phyloP scores from a whole-genome alignment of 2,113 vertebrate genomes.

The Galbula dea region DNA sequence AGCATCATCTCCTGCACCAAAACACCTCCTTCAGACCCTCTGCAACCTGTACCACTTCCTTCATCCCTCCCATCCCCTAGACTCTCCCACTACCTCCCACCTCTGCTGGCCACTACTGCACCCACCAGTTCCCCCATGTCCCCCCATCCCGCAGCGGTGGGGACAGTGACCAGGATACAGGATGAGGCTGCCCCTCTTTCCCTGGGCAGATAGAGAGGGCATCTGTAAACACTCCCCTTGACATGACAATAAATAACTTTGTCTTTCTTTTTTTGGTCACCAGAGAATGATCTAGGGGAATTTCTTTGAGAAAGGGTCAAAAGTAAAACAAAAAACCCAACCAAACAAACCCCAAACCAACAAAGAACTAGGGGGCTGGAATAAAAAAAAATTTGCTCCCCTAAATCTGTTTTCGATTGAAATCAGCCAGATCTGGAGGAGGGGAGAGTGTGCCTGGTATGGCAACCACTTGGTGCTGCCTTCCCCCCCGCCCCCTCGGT shows the following conservation, averaged over 20 bases:
- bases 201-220: not conserved
- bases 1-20: not conserved
- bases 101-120: not conserved
- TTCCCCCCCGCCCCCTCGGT: rapidly evolving
- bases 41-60: not conserved
- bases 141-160: rapidly evolving
- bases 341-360: not conserved
- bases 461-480: not conserved
- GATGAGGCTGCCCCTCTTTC: not conserved
- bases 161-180: not conserved
- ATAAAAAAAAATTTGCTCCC: not conserved
- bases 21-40: not conserved
- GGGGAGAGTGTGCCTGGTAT: not conserved
- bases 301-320: not conserved
- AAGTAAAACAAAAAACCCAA: not conserved
- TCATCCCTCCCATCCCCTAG: not conserved
- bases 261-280: not conserved
- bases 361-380: not conserved
- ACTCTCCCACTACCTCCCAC: not conserved
- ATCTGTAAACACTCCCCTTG: not conserved
- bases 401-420: not conserved
- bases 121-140: rapidly evolving
- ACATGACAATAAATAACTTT: conserved; percentile 20
- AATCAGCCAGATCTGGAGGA: not conserved
- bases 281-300: not conserved